Evolutionary conservation across 2,888 invertebrate species (phyloP), one percentile per base, ranked within the genome.

Genomic region (Cryptosula pallasiana): DNA sequence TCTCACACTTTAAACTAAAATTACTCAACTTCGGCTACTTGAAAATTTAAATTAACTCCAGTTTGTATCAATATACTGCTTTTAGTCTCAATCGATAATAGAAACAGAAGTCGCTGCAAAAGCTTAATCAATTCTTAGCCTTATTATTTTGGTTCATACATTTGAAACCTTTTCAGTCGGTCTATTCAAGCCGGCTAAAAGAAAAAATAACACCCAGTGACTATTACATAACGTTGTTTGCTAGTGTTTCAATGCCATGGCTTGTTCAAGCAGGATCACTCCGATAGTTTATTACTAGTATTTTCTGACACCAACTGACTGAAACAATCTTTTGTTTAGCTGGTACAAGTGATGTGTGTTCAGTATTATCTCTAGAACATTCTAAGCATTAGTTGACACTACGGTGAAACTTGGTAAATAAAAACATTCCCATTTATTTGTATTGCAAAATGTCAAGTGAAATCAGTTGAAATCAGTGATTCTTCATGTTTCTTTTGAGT

Each of bases 211-310:
- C 27, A 32, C 63, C 27, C 3, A 13, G 2, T 16, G 27, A 5
- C 13, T 25, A n/a, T 63, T 63, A 63, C 34, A 34, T 63, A 63
- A 63, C 63, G n/a, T 63, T 63, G 63, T 45, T 45, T 45, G 45
- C 45, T 20, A 45, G 45, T 45, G 20, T 45, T 45, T 45, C 45
- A 45, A 45, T 20, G 45, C 45, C 20, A 20, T 5, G 9, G 25
- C 5, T 5, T 27, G 9, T 27, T 13, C 5, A 29, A 5, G 32
- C 25, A 32, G 27, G 63, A 63, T 63, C 32, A 63, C 3, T 27
- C 29, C 32, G 3, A n/a, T 25, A 25, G 3, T 16, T 57, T 57
- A 25, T 57, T 57, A 57, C 57, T 57, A 57, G 5, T 57, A 57
- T 57, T 57, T 57, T 57, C 20, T 57, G 57, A 45, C 45, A 45